These are phyloP conservation scores for Synanthedon andrenaeformis DNA, from an alignment of 2,888 invertebrate species.

Conservation along the genomic window DNA sequence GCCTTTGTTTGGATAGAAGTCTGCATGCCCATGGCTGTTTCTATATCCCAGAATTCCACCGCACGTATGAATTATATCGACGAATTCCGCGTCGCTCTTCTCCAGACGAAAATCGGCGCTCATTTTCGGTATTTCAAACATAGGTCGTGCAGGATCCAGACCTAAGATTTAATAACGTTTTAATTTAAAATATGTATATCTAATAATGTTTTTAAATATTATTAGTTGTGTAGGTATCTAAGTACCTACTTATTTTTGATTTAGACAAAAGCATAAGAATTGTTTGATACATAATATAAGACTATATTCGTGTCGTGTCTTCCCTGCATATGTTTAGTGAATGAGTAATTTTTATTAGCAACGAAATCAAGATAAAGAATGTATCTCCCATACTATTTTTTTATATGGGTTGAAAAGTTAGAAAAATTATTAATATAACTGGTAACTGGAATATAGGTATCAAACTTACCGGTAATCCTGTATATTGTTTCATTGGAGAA, in stretches of 20 bases:
- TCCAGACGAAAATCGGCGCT: conserved; percentile 60
- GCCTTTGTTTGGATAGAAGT: conserved; percentile 83
- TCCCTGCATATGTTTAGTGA: too few relatives aligned
- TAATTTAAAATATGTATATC: not conserved
- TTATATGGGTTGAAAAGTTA: too few relatives aligned
- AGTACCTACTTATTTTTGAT: too few relatives aligned
- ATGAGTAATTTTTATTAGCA: too few relatives aligned
- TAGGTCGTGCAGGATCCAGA: conserved; percentile 77
- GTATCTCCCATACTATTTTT: too few relatives aligned
- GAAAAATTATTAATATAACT: too few relatives aligned
- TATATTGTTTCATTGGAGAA: conserved; percentile 46
- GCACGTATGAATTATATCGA: conserved; percentile 81
- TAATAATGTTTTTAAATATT: not conserved
- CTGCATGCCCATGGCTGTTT: conserved; percentile 75
- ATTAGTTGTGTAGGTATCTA: not conserved
- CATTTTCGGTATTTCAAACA: conserved; percentile 65
- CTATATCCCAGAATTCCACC: conserved; percentile 74
- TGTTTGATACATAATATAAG: too few relatives aligned
- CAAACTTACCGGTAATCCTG: conserved; percentile 69
- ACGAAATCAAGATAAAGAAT: too few relatives aligned
- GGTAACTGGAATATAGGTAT: not conserved
- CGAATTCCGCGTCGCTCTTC: conserved; percentile 76
- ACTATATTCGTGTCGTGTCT: too few relatives aligned
- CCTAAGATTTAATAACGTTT: conserved; percentile 22
- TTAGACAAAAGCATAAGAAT: too few relatives aligned